phyloP scores from a whole-genome alignment of 2,888 invertebrate species.

The Heliconius cydno region DNA sequence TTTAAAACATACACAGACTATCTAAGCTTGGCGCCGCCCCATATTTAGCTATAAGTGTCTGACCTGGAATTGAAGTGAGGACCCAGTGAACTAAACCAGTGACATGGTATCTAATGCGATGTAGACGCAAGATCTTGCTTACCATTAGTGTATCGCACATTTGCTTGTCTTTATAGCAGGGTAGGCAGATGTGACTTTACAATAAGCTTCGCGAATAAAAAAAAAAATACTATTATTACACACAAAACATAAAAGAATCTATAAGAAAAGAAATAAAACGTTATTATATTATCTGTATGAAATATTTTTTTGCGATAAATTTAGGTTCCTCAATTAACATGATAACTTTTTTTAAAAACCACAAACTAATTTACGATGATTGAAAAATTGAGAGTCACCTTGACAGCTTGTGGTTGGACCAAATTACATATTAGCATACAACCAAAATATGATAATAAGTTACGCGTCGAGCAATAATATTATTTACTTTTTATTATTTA shows the following conservation, averaged over 20 bases:
- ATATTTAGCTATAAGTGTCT: conserved; percentile 36
- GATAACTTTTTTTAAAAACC: conserved; percentile 32
- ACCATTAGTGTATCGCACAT: background rate
- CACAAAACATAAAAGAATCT: too few relatives aligned
- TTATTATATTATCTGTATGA: background rate
- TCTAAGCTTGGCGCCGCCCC: conserved; percentile 42
- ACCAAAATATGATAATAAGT: background rate
- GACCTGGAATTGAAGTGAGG: conserved; percentile 45
- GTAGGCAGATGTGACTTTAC: background rate
- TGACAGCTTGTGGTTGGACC: conserved; percentile 18
- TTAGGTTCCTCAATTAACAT: conserved; percentile 36
- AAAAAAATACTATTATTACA: background rate
- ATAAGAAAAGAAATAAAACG: too few relatives aligned
- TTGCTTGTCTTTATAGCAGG: background rate
- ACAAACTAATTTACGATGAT: conserved; percentile 38
- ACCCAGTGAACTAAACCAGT: conserved; percentile 47
- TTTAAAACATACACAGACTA: conserved; percentile 21
- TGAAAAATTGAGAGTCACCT: conserved; percentile 39
- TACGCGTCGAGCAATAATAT: background rate
- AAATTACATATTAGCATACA: background rate
- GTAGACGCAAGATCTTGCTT: conserved; percentile 3
- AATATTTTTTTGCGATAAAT: background rate
- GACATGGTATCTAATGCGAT: conserved; percentile 41
- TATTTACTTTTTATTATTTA: background rate
- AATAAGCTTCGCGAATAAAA: background rate